These are phyloP conservation scores for Hylia prasina DNA, from an alignment of 2,113 vertebrate species.

Conservation along the genomic window DNA sequence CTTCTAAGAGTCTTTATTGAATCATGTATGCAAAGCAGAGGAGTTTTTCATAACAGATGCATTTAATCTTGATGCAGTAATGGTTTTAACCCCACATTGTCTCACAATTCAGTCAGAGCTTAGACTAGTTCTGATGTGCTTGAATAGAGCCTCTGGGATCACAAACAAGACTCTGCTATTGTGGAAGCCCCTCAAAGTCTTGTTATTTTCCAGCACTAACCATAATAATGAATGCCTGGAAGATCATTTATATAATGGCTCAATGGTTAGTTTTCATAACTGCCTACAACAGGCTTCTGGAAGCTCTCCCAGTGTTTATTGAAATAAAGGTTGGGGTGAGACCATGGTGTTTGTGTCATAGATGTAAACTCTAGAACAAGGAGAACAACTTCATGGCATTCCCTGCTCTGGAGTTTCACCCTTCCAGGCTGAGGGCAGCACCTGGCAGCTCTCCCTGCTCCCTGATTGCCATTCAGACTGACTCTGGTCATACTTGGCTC, in stretches of 20 bases:
- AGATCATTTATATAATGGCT: constrained; percentile 9
- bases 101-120: not conserved
- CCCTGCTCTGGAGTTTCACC: not conserved
- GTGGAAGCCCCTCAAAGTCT: constrained; percentile 4
- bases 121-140: not conserved
- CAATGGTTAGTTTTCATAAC: not conserved
- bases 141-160: not conserved
- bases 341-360: not conserved
- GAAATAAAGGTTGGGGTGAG: not conserved
- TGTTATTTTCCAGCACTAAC: not conserved
- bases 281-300: not conserved
- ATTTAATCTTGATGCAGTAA: constrained; percentile 25
- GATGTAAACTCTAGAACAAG: not conserved
- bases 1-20: constrained; percentile 6
- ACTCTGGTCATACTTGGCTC: not conserved
- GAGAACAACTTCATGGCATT: not conserved
- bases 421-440: not conserved
- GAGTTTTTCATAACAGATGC: constrained; percentile 32
- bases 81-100: constrained; percentile 16
- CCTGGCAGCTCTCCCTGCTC: not conserved
- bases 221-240: not conserved
- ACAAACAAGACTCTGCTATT: not conserved
- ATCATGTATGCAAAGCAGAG: constrained; percentile 43
- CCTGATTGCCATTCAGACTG: not conserved
- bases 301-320: not conserved